phyloP scores from a whole-genome alignment of 1,140 invertebrate genomes.

The Phocides pigmalion region DNA sequence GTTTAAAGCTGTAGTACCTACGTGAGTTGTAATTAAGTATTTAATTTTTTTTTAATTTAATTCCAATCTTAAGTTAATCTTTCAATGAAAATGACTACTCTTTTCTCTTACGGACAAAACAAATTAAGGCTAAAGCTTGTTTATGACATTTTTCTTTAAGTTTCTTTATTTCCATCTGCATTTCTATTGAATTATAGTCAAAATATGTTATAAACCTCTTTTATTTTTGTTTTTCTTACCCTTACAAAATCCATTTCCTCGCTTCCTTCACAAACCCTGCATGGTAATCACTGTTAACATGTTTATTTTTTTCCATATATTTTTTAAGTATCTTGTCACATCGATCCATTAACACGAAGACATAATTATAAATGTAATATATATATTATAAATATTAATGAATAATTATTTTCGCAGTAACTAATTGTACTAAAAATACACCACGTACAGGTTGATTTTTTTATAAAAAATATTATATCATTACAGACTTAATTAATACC shows the following conservation, averaged over 20 bases:
- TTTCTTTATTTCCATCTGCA: slow-evolving; percentile 82
- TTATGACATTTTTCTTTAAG: slow-evolving; percentile 82
- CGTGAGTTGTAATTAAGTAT: slow-evolving; percentile 80
- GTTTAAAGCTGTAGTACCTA: slow-evolving; percentile 77
- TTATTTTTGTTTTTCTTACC: slow-evolving; percentile 65
- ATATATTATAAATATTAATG: no score
- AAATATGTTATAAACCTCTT: slow-evolving; percentile 76
- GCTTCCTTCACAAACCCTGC: no score
- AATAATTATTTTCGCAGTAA: no score
- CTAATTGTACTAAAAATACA: no score
- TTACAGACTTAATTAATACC: no score
- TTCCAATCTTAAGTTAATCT: slow-evolving; percentile 76
- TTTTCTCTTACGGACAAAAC: slow-evolving; percentile 72
- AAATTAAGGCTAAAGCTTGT: slow-evolving; percentile 75
- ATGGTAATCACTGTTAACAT: no score
- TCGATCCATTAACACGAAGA: no score
- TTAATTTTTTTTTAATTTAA: slow-evolving; percentile 82
- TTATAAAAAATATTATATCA: no score
- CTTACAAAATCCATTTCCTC: slow-evolving; percentile 16
- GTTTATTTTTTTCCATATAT: no score
- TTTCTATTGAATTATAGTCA: slow-evolving; percentile 83
- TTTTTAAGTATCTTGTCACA: no score
- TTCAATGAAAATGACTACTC: slow-evolving; percentile 75
- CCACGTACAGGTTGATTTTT: no score
- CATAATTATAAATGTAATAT: no score